Evolutionary conservation across 2,797 vertebrate genomes (phyloP).

Genomic region (Odontamblyopus lacepedii): DNA sequence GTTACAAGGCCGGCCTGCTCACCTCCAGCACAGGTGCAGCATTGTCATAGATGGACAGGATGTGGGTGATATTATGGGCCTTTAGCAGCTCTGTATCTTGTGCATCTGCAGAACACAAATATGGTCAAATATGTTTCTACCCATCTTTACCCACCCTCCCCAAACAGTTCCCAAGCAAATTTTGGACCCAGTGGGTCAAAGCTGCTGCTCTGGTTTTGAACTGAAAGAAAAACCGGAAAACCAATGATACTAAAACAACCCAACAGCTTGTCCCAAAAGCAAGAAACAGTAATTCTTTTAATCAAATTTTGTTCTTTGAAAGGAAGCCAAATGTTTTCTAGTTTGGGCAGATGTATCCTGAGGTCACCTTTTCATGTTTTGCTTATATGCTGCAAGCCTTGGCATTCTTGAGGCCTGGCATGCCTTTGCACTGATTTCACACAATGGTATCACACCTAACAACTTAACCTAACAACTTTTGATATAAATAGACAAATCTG

Average conservation of each 20-base stretch:
- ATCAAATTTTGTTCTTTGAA: conserved; percentile 83
- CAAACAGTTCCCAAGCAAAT: conserved; percentile 64
- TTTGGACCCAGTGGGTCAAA: conserved; percentile 51
- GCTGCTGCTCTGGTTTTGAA: conserved; percentile 74
- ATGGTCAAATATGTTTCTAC: conserved; percentile 24
- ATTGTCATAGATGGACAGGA: conserved; percentile 88
- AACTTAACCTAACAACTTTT: not conserved
- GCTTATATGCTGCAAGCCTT: conserved; percentile 53
- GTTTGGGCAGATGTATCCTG: conserved; percentile 74
- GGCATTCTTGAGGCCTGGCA: conserved; percentile 3
- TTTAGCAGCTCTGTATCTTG: conserved; percentile 78
- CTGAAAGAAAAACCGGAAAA: conserved; percentile 88
- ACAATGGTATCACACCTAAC: not conserved
- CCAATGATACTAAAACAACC: conserved; percentile 83
- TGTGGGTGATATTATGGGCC: conserved; percentile 89
- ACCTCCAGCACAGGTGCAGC: conserved; percentile 91
- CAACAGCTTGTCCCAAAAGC: conserved; percentile 80
- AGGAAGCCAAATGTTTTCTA: conserved; percentile 79
- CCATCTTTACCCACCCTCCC: conserved; percentile 49
- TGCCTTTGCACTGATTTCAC: not conserved
- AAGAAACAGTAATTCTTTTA: conserved; percentile 81
- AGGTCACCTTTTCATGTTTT: conserved; percentile 57
- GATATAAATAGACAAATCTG: conserved; percentile 3
- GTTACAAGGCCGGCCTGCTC: conserved; percentile 43
- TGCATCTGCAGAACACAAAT: conserved; percentile 76